phyloP scores from a whole-genome alignment of 2,888 invertebrate species.

The Carcina quercana region DNA sequence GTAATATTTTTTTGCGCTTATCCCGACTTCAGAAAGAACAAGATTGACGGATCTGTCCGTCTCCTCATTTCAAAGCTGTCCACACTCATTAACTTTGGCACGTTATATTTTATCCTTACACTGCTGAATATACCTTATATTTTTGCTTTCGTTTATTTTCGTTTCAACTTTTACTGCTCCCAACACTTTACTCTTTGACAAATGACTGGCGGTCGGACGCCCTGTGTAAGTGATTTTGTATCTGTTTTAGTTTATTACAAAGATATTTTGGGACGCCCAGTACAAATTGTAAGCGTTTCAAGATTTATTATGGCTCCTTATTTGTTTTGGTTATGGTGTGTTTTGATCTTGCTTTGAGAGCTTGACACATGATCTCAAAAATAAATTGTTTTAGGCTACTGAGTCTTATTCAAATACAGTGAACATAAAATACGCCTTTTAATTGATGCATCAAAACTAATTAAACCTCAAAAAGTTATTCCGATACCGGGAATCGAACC shows the following conservation, averaged over 20 bases:
- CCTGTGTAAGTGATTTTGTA: slow-evolving; percentile 21
- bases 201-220: slow-evolving; percentile 22
- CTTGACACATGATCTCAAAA: too few species aligned
- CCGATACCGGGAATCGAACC: slow-evolving; percentile 79
- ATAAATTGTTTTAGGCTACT: too few species aligned
- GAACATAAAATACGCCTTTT: too few species aligned
- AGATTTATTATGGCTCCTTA: slow-evolving; percentile 22
- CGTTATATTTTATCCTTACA: slow-evolving; percentile 12
- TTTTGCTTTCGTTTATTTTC: background rate
- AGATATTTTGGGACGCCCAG: slow-evolving; percentile 26
- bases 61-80: slow-evolving; percentile 7
- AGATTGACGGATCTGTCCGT: background rate
- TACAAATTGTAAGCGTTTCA: slow-evolving; percentile 25
- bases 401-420: too few species aligned
- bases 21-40: background rate
- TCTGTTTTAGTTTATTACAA: slow-evolving; percentile 26
- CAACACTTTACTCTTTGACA: slow-evolving; percentile 27
- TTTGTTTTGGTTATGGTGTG: slow-evolving; percentile 4
- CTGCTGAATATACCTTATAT: slow-evolving; percentile 11
- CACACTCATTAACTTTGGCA: slow-evolving; percentile 12
- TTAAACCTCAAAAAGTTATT: slow-evolving; percentile 55
- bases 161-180: slow-evolving; percentile 9
- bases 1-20: too few species aligned
- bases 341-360: background rate
- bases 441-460: too few species aligned